Conservation (phyloP, 2,113 vertebrate genomes). For the Blennius ocellaris region DNA sequence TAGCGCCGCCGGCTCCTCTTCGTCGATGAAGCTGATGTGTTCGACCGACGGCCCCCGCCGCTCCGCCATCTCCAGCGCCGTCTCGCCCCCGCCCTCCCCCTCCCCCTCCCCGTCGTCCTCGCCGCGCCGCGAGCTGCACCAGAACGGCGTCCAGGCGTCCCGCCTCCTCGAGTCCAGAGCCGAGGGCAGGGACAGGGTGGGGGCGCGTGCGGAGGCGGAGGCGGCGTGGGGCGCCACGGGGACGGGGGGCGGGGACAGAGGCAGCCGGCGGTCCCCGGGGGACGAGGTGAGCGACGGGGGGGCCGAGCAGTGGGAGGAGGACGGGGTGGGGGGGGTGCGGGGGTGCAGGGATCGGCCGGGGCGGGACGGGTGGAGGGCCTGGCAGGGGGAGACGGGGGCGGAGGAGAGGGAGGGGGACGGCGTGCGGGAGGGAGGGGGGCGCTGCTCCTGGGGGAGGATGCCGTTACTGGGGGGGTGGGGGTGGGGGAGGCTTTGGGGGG, state of each 20-base stretch:
- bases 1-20: slow-evolving; percentile 79
- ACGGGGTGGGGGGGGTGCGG: slow-evolving; percentile 34
- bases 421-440: slow-evolving; percentile 57
- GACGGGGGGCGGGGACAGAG: slow-evolving; percentile 23
- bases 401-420: slow-evolving; percentile 77
- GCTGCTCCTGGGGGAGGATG: slow-evolving; percentile 60
- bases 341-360: slow-evolving; percentile 59
- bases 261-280: slow-evolving; percentile 60
- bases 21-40: slow-evolving; percentile 86
- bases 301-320: slow-evolving; percentile 77
- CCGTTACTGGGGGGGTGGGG: slow-evolving; percentile 54
- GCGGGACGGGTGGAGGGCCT: slow-evolving; percentile 67
- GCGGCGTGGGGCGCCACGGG: slow-evolving; percentile 16
- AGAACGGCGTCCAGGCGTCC: slow-evolving; percentile 40
- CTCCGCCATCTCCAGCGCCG: slow-evolving; percentile 56
- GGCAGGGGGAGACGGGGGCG: slow-evolving; percentile 77
- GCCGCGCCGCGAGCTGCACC: slow-evolving; percentile 52
- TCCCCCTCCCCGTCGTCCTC: slow-evolving; percentile 80
- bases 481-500: slow-evolving; percentile 24
- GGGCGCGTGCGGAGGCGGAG: slow-evolving; percentile 48
- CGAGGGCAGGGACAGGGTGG: slow-evolving; percentile 62
- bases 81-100: slow-evolving; percentile 45
- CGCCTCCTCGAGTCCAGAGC: slow-evolving; percentile 64
- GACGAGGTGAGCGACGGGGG: slow-evolving; percentile 79
- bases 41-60: slow-evolving; percentile 64